Percentiles rank a stretch among this genome's conserved stretches.
Conservation (phyloP, 2,888 invertebrate species). For the Cataglyphis cursor region DNA sequence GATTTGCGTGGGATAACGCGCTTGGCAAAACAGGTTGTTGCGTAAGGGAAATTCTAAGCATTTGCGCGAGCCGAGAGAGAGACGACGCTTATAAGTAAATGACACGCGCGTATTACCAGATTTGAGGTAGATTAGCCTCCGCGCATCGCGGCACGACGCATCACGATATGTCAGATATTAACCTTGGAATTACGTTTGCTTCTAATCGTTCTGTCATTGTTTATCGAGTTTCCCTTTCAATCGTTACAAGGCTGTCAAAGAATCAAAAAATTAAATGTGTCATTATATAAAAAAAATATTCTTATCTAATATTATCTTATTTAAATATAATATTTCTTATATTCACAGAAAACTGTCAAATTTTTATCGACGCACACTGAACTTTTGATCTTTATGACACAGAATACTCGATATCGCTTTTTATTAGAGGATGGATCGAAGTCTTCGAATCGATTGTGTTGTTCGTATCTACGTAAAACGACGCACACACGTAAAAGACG, state of each 20-base stretch:
- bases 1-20: slow-evolving; percentile 76
- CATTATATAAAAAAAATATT: background rate
- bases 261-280: background rate
- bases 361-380: background rate
- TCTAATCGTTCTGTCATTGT: background rate
- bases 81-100: slow-evolving; percentile 49
- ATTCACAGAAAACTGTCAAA: background rate
- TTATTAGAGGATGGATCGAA: slow-evolving; percentile 20
- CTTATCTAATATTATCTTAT: background rate
- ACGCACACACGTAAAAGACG: slow-evolving; percentile 7
- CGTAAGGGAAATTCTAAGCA: slow-evolving; percentile 75
- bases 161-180: background rate
- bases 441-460: slow-evolving; percentile 31
- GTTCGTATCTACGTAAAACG: slow-evolving; percentile 1
- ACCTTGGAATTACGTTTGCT: background rate
- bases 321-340: background rate
- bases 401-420: slow-evolving; percentile 29
- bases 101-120: slow-evolving; percentile 52
- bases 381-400: slow-evolving; percentile 13
- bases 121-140: slow-evolving; percentile 2
- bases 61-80: slow-evolving; percentile 41
- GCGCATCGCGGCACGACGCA: background rate
- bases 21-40: slow-evolving; percentile 77
- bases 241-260: background rate
- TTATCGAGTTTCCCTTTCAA: background rate